Evolutionary conservation across 2,797 vertebrate genomes (phyloP).

Genomic region (Nyctalus aviator): DNA sequence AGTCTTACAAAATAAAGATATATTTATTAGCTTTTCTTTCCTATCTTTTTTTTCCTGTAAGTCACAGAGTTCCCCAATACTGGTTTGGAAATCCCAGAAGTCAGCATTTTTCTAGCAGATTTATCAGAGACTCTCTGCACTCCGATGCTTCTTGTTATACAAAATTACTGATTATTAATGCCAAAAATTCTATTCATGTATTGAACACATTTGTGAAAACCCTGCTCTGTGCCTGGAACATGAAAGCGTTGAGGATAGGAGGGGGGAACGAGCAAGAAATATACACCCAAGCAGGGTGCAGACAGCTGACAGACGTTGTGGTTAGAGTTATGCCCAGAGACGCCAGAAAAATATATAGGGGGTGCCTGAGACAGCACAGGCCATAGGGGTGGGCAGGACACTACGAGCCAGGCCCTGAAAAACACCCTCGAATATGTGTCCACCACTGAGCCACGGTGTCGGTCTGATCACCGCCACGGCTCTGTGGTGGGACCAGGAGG

Average conservation of each 20-base stretch:
- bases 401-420: accelerated
- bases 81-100: neutral
- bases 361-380: accelerated
- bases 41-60: accelerated
- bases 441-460: accelerated
- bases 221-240: accelerated
- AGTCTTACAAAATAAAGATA: neutral
- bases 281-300: accelerated
- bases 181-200: accelerated
- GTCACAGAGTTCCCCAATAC: neutral
- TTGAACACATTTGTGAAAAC: accelerated
- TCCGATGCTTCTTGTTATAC: neutral
- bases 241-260: accelerated
- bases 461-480: accelerated
- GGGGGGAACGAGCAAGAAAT: accelerated
- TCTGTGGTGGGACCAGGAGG: neutral
- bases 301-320: accelerated
- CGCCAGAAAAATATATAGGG: accelerated
- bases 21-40: neutral
- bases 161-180: neutral
- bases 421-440: no score
- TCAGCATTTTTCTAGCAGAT: neutral
- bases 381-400: accelerated
- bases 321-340: neutral
- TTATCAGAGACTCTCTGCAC: neutral